Evolutionary conservation across 2,113 vertebrate genomes (phyloP), one percentile per base, ranked within the genome.

Genomic region (Aspidoscelis tigris): DNA sequence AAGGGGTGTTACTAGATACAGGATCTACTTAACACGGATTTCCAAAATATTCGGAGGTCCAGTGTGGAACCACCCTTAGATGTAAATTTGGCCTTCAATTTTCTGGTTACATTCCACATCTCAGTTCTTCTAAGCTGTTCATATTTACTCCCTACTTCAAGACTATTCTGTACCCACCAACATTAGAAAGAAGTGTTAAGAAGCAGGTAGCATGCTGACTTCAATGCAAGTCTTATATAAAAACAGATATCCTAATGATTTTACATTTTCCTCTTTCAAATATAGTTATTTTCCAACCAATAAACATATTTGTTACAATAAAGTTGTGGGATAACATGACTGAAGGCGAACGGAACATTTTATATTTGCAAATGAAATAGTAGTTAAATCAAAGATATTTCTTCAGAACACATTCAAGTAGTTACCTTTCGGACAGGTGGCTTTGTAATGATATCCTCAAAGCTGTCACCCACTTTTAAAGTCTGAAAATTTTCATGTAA

Each of bases 401-500:
- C 4, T 76, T 78, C 21, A 71, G 55, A 80, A 74, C 4, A 90
- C 73, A 65, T 61, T 53, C 72, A 88, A 85, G 7, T 8, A 86
- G 5, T 92, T 96, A 99, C 98, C 97, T 99, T 99, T 96, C 98
- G 96, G 88, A 99, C 97, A 12, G 98, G 98, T 53, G 99, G 99
- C 91, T 99, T 99, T 88, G 97, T 97, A 91, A 99, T 96, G 88
- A 98, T 96, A 83, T 99, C 98, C 95, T 99, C 98, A 94, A 98
- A 99, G 92, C 90, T 96, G 94, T 99, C 97, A 18, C 98, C 98
- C 92, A 95, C 92, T 97, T 99, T 99, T 93, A 99, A 90, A 41
- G 97, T 98, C 93, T 99, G 98, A 88, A 99, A 97, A 91, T 99
- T 99, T 94, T 99, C 98, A 41, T 99, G 97, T 89, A 99, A 95